Percentiles rank a stretch among this genome's conserved stretches.
phyloP scores from a whole-genome alignment of 2,888 invertebrate genomes.

The Mesopsocus fuscifrons region DNA sequence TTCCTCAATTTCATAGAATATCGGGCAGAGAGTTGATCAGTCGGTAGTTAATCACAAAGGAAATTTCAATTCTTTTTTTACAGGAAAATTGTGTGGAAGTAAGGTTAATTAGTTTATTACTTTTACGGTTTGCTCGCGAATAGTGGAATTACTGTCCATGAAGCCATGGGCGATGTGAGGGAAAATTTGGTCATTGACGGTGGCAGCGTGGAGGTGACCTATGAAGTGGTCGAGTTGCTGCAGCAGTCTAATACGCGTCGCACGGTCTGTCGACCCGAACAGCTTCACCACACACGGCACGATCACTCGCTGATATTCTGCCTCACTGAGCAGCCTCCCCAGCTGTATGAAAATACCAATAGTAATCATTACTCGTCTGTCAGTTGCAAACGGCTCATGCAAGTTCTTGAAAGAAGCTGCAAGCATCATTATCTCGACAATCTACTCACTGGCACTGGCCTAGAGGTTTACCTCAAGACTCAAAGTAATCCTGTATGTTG shows the following conservation, averaged over 20 bases:
- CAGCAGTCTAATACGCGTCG: constrained; percentile 80
- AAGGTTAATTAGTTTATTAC: too few relatives aligned
- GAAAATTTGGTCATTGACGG: constrained; percentile 87
- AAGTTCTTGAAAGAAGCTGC: too few relatives aligned
- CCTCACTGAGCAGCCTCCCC: constrained; percentile 72
- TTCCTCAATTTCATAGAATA: too few relatives aligned
- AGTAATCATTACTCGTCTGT: not conserved
- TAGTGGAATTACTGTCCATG: constrained; percentile 89
- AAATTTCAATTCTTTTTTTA: too few relatives aligned
- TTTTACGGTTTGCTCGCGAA: constrained; percentile 94
- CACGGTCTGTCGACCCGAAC: constrained; percentile 88
- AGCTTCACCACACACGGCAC: constrained; percentile 95
- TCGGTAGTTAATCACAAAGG: too few relatives aligned
- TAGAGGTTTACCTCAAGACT: too few relatives aligned
- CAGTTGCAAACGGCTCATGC: too few relatives aligned
- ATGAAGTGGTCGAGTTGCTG: constrained; percentile 88
- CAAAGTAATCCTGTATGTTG: too few relatives aligned
- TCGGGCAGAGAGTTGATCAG: too few relatives aligned
- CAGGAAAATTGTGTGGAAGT: too few relatives aligned
- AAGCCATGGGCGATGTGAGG: constrained; percentile 88
- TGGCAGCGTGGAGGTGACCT: constrained; percentile 33
- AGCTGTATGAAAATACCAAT: constrained; percentile 40
- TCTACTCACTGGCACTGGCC: too few relatives aligned
- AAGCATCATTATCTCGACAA: too few relatives aligned
- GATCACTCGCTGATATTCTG: constrained; percentile 88